Conservation (phyloP, 2,888 invertebrate species). For the Amitus sp. region DNA sequence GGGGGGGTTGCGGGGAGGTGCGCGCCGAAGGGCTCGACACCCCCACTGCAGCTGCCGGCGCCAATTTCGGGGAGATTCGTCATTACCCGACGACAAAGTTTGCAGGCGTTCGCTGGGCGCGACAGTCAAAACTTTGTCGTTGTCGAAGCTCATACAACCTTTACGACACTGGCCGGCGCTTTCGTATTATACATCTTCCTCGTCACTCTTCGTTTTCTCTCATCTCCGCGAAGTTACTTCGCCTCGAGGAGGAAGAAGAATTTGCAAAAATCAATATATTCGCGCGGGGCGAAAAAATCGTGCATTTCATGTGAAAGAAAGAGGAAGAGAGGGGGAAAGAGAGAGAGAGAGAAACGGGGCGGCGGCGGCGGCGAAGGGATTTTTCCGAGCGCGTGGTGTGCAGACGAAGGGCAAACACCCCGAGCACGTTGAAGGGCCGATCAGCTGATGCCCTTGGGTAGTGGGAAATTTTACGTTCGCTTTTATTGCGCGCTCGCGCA, state of each 20-base stretch:
- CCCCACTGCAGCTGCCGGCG: too few species aligned
- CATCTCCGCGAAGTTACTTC: conserved; percentile 45
- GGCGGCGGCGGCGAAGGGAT: neutral
- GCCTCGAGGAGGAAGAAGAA: conserved; percentile 56
- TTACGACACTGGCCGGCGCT: too few species aligned
- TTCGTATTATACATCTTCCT: conserved; percentile 16
- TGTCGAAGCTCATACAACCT: too few species aligned
- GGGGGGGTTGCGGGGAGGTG: too few species aligned
- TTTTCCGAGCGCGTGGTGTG: conserved; percentile 4
- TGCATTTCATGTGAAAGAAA: conserved; percentile 10
- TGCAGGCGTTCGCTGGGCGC: too few species aligned
- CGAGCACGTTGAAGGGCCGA: conserved; percentile 1
- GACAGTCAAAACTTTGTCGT: too few species aligned
- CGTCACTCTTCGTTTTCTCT: conserved; percentile 25
- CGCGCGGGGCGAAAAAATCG: conserved; percentile 34
- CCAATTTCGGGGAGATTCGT: too few species aligned
- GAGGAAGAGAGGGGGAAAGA: neutral
- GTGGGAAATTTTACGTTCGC: conserved; percentile 4
- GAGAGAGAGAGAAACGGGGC: neutral
- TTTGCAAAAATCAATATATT: conserved; percentile 59
- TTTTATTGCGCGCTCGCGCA: neutral
- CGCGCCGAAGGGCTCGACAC: too few species aligned
- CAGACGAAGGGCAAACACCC: neutral
- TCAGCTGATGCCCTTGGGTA: conserved; percentile 5
- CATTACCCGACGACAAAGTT: too few species aligned